Percentiles rank a stretch among this genome's conserved stretches.
Conservation (phyloP, 1,140 invertebrate genomes). For the Leucophenga varia region DNA sequence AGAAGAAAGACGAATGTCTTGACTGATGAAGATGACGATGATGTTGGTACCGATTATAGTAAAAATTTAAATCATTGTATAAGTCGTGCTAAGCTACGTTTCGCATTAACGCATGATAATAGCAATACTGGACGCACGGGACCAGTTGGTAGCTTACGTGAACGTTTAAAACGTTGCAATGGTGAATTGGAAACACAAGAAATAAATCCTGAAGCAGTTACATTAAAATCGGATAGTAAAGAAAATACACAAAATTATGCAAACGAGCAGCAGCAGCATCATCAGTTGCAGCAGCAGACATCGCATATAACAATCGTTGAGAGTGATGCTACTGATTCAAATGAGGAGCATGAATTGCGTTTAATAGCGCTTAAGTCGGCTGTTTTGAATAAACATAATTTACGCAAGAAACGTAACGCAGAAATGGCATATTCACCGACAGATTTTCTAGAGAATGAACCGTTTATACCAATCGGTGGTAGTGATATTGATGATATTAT, state of each 20-base stretch:
- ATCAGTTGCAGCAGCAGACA: background rate
- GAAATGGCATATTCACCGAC: constrained; percentile 52
- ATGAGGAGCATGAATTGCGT: constrained; percentile 37
- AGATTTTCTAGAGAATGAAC: constrained; percentile 45
- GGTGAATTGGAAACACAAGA: constrained; percentile 9
- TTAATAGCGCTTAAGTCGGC: constrained; percentile 50
- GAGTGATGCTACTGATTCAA: constrained; percentile 18
- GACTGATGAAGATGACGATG: constrained; percentile 19
- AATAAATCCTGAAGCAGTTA: constrained; percentile 1
- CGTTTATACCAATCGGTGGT: constrained; percentile 21
- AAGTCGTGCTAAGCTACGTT: constrained; percentile 35
- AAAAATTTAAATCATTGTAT: constrained; percentile 12
- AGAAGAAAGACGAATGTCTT: constrained; percentile 24
- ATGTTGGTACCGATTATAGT: constrained; percentile 19
- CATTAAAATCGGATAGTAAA: background rate
- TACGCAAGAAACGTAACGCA: constrained; percentile 45
- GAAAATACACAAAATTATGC: background rate
- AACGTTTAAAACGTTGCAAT: constrained; percentile 25
- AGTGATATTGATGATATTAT: constrained; percentile 41
- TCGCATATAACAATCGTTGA: background rate
- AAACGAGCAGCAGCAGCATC: background rate
- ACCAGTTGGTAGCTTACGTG: constrained; percentile 31
- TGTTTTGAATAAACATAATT: constrained; percentile 41
- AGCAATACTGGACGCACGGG: background rate
- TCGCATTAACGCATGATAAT: constrained; percentile 32